Evolutionary conservation across 2,113 vertebrate genomes (phyloP).

Genomic region (Spermophilus dauricus): DNA sequence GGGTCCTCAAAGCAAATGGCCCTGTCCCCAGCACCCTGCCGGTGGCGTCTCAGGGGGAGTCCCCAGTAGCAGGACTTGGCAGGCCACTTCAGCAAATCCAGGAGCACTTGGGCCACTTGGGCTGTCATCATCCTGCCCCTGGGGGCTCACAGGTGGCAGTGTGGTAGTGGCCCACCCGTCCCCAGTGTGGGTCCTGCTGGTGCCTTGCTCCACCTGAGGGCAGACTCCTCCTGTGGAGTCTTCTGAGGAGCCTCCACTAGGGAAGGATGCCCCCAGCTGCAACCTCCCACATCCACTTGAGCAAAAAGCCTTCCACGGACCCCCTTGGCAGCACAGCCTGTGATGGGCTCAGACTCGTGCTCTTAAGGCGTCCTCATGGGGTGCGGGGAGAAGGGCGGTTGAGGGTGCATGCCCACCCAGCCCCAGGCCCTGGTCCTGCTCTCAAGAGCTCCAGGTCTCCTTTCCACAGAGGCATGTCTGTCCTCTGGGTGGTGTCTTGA

Average conservation of each 20-base stretch:
- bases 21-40: background rate
- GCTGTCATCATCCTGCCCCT: background rate
- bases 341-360: background rate
- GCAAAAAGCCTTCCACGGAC: background rate
- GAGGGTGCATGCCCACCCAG: too few relatives aligned
- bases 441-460: too few relatives aligned
- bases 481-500: background rate
- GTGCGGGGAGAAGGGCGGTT: background rate
- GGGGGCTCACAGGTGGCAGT: background rate
- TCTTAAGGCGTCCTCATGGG: background rate
- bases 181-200: too few relatives aligned
- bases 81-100: background rate
- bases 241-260: too few relatives aligned
- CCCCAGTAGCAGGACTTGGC: background rate
- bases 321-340: background rate
- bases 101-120: background rate
- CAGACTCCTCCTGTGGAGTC: too few relatives aligned
- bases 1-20: background rate
- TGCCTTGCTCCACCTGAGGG: background rate
- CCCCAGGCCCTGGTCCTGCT: background rate
- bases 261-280: background rate
- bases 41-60: background rate
- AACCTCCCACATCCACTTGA: too few relatives aligned
- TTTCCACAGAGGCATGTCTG: background rate
- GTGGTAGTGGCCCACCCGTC: too few relatives aligned